A percentile compares a stretch with the other conserved stretches of the same genome.
These are phyloP conservation scores for Pteromalus puparum DNA, from an alignment of 1,140 invertebrate genomes.

Conservation along the genomic window DNA sequence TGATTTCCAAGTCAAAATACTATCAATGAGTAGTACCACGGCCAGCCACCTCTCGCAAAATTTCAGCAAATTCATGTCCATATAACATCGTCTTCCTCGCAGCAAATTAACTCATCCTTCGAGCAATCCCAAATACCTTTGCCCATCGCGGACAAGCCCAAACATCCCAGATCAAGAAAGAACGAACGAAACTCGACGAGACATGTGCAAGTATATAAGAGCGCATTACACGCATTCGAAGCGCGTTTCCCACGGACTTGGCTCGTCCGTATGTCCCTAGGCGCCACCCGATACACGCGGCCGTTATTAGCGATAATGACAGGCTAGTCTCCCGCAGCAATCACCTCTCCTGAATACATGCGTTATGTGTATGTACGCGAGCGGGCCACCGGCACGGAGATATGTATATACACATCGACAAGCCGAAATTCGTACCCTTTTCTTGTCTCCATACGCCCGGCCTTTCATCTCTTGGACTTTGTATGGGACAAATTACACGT, in stretches of 20 bases:
- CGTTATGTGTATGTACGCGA: no score
- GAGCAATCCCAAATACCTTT: background rate
- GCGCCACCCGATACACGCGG: constrained; percentile 57
- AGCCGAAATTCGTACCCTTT: background rate
- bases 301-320: constrained; percentile 63
- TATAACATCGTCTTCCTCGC: no score
- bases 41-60: no score
- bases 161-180: background rate
- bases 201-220: no score
- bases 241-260: constrained; percentile 60
- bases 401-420: background rate
- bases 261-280: constrained; percentile 56
- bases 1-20: no score
- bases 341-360: background rate
- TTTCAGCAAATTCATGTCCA: no score
- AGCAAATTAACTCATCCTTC: background rate
- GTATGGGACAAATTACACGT: background rate
- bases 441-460: background rate
- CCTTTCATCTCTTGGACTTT: background rate
- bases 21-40: no score
- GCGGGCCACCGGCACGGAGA: background rate
- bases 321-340: constrained; percentile 46
- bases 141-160: background rate
- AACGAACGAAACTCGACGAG: no score
- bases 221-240: background rate